Evolutionary conservation across 1,140 invertebrate species (phyloP).

Genomic region (Drosophila punjabiensis): DNA sequence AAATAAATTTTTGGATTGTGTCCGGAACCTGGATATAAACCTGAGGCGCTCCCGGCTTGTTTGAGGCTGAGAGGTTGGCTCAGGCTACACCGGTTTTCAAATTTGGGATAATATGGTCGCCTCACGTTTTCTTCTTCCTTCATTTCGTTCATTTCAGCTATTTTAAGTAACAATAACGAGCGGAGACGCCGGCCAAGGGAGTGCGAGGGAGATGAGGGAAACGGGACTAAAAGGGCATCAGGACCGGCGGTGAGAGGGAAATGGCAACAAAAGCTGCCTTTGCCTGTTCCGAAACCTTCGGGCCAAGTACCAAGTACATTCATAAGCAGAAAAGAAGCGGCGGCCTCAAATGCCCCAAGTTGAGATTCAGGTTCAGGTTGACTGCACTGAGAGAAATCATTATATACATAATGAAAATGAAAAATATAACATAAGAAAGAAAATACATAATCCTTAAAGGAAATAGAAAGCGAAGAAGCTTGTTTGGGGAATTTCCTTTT

Average conservation of each 20-base stretch:
- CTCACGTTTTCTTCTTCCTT: conserved; percentile 63
- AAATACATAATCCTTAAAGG: too few relatives aligned
- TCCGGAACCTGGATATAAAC: conserved; percentile 27
- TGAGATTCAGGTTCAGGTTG: conserved; percentile 65
- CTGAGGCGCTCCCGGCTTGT: conserved; percentile 30
- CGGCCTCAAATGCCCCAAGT: conserved; percentile 60
- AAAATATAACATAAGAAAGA: background rate
- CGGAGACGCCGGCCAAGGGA: conserved; percentile 19
- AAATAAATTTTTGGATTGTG: conserved; percentile 15
- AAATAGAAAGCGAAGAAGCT: background rate
- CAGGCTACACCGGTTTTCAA: conserved; percentile 77
- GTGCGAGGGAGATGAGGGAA: conserved; percentile 17
- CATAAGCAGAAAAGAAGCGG: conserved; percentile 55
- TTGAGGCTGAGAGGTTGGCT: conserved; percentile 30
- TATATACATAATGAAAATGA: background rate
- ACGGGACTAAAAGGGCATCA: conserved; percentile 10
- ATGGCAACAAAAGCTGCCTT: conserved; percentile 47
- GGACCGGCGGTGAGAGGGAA: conserved; percentile 10
- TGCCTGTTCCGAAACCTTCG: conserved; percentile 50
- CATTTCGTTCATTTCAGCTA: conserved; percentile 68
- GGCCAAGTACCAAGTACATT: conserved; percentile 78
- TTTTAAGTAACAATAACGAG: conserved; percentile 80
- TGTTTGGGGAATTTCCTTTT: background rate
- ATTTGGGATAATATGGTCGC: conserved; percentile 66
- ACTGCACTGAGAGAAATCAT: conserved; percentile 6